phyloP scores from a whole-genome alignment of 2,797 vertebrate genomes.

The Poecilia gillii region DNA sequence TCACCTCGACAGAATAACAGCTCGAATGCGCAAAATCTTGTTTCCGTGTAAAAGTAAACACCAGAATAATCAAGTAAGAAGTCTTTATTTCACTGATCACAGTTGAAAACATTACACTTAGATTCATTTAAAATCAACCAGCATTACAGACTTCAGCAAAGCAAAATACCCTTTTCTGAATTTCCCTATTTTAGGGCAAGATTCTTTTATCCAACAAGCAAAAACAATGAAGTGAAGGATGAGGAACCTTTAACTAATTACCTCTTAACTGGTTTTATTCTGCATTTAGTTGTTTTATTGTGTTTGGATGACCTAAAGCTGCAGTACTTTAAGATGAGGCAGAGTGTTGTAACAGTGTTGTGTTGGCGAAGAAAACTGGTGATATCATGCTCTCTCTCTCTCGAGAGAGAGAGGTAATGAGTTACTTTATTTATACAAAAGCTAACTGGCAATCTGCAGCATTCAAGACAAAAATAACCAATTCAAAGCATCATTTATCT shows the following conservation, averaged over 20 bases:
- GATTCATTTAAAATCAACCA: not conserved
- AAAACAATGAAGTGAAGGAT: constrained; percentile 27
- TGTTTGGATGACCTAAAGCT: constrained; percentile 47
- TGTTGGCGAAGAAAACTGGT: constrained; percentile 12
- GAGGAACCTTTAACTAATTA: constrained; percentile 13
- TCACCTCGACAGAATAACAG: not conserved
- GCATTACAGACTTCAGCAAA: not conserved
- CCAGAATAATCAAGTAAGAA: constrained; percentile 17
- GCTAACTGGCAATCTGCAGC: not conserved
- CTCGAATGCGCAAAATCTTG: too few species aligned
- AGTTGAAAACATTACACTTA: not conserved
- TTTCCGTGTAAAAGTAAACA: not conserved
- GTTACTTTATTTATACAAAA: constrained; percentile 7
- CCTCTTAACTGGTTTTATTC: not conserved
- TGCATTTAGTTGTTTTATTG: constrained; percentile 3
- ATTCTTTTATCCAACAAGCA: constrained; percentile 22
- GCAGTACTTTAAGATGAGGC: constrained; percentile 16
- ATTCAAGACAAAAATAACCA: constrained; percentile 4
- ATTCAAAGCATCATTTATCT: not conserved
- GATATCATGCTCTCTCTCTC: not conserved
- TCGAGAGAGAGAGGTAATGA: not conserved
- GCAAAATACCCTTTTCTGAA: not conserved
- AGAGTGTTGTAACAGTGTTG: constrained; percentile 4
- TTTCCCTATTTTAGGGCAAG: not conserved
- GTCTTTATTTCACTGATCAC: constrained; percentile 44